phyloP scores from a whole-genome alignment of 2,797 vertebrate species.

The Psittacula echo region DNA sequence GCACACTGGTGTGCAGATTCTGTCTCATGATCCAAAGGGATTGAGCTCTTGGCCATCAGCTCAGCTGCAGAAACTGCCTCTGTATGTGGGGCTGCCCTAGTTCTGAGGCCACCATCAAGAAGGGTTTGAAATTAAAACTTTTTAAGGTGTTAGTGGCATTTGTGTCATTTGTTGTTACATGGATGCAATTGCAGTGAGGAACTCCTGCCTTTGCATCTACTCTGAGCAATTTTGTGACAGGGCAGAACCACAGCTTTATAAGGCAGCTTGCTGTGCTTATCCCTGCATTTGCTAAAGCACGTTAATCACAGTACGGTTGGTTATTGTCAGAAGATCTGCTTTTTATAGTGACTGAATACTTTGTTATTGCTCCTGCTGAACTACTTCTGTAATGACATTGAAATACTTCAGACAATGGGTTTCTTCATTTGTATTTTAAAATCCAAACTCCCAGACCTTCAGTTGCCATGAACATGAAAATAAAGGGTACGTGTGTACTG shows the following conservation, averaged over 20 bases:
- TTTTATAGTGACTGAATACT: constrained; percentile 3
- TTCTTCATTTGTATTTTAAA: not conserved
- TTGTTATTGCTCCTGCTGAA: not conserved
- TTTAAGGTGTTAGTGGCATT: not conserved
- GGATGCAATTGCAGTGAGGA: not conserved
- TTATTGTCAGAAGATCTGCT: constrained; percentile 1
- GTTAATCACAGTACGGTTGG: not conserved
- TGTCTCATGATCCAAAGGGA: not conserved
- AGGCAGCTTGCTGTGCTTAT: not conserved
- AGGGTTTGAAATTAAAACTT: not conserved
- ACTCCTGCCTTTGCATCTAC: not conserved
- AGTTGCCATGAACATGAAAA: not conserved
- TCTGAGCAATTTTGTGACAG: not conserved
- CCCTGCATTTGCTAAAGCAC: not conserved
- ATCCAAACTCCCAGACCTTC: not conserved
- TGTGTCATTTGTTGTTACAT: not conserved
- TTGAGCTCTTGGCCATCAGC: not conserved
- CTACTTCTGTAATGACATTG: not conserved
- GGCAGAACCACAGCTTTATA: not conserved
- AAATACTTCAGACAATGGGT: not conserved
- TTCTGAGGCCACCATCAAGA: not conserved
- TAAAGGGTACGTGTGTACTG: not conserved
- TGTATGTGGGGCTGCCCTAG: not conserved
- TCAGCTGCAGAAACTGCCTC: not conserved
- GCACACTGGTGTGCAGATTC: not conserved